Conservation (phyloP, 2,113 vertebrate species). For the Mirounga angustirostris region DNA sequence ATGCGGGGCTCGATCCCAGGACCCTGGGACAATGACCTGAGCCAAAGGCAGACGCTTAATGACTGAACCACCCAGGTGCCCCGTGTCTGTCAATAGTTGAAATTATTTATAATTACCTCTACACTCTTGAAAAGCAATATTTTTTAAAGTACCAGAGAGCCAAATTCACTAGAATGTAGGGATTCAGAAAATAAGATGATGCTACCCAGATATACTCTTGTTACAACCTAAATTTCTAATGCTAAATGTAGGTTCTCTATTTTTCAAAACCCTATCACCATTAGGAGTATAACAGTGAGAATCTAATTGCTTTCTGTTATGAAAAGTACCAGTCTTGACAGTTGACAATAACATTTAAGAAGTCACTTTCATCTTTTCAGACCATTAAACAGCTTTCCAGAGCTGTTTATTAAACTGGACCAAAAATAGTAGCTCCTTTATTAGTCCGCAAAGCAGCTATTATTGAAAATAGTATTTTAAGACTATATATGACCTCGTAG, state of each 20-base stretch:
- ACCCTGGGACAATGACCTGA: too few species aligned
- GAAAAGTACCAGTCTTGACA: slow-evolving; percentile 4
- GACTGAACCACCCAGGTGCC: too few species aligned
- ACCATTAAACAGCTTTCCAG: slow-evolving; percentile 12
- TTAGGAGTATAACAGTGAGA: slow-evolving; percentile 42
- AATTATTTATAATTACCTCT: slow-evolving; percentile 73
- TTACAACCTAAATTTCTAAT: slow-evolving; percentile 42
- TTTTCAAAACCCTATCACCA: neutral
- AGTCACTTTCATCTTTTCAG: slow-evolving; percentile 17
- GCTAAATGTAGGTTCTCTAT: neutral
- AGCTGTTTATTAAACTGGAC: neutral
- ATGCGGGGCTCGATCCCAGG: too few species aligned
- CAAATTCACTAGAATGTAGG: slow-evolving; percentile 62
- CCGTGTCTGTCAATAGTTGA: slow-evolving; percentile 70
- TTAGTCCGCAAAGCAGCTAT: slow-evolving; percentile 1
- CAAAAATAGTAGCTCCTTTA: neutral
- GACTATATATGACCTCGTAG: neutral
- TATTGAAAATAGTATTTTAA: slow-evolving; percentile 29
- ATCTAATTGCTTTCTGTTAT: slow-evolving; percentile 23
- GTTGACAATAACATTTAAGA: slow-evolving; percentile 9
- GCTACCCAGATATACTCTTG: slow-evolving; percentile 68
- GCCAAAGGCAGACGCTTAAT: too few species aligned
- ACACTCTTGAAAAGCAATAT: slow-evolving; percentile 39
- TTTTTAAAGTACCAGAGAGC: slow-evolving; percentile 65
- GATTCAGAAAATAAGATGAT: slow-evolving; percentile 65